These are phyloP conservation scores for Otus sunia DNA, from an alignment of 2,113 vertebrate species.

Conservation along the genomic window DNA sequence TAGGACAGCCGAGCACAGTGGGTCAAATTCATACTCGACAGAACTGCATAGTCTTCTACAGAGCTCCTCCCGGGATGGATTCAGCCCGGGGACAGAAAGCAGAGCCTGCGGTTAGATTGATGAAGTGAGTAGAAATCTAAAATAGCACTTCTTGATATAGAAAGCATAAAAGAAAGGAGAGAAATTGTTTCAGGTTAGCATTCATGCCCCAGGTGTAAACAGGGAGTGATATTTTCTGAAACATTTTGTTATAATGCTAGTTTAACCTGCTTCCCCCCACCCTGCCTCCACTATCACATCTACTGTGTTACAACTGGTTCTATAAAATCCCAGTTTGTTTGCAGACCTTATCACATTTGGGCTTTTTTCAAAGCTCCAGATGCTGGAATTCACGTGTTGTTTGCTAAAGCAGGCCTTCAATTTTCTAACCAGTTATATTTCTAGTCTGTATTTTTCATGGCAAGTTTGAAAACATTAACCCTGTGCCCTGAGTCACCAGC, in stretches of 20 bases:
- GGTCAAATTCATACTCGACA: background rate
- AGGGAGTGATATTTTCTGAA: background rate
- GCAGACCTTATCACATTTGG: background rate
- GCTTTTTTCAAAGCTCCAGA: background rate
- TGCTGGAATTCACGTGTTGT: background rate
- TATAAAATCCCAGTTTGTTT: background rate
- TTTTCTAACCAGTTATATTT: background rate
- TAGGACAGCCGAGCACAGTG: constrained; percentile 19
- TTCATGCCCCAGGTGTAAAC: background rate
- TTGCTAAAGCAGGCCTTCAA: background rate
- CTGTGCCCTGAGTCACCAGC: background rate
- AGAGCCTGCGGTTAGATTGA: background rate
- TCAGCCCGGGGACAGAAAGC: background rate
- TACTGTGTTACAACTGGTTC: background rate
- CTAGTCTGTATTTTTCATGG: background rate
- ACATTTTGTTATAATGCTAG: background rate
- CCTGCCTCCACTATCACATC: background rate
- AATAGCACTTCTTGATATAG: background rate
- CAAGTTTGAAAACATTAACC: background rate
- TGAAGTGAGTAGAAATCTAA: background rate
- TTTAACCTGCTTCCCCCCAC: background rate
- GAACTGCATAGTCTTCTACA: background rate
- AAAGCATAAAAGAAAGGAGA: background rate
- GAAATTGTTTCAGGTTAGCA: background rate
- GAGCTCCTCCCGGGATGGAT: background rate